Evolutionary conservation across 2,113 vertebrate genomes (phyloP).

Genomic region (Colius striatus): DNA sequence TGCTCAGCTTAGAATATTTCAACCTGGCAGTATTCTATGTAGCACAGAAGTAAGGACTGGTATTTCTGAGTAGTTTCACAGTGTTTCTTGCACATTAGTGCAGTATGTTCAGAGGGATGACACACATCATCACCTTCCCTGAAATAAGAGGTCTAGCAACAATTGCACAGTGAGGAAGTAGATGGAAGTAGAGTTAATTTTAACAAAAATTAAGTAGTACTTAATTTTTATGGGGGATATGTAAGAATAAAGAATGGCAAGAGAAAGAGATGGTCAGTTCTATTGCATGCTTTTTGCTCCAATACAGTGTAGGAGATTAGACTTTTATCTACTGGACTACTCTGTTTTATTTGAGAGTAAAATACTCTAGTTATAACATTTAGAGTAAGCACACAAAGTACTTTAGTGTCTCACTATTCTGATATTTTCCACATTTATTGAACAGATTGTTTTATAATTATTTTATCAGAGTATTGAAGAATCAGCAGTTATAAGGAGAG

Average conservation of each 20-base stretch:
- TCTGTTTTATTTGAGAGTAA: neutral
- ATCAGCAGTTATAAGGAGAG: neutral
- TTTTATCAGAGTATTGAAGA: neutral
- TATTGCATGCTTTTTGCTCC: neutral
- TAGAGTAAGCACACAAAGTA: neutral
- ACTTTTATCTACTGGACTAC: neutral
- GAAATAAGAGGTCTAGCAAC: neutral
- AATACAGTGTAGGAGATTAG: neutral
- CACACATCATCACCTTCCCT: too few relatives aligned
- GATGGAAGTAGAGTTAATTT: too few relatives aligned
- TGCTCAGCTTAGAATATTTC: neutral
- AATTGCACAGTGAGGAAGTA: neutral
- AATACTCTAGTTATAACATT: neutral
- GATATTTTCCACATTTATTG: neutral
- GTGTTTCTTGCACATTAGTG: neutral
- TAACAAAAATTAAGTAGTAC: too few relatives aligned
- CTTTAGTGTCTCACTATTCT: neutral
- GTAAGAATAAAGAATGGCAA: neutral
- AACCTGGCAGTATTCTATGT: neutral
- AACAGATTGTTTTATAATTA: neutral
- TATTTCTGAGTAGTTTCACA: neutral
- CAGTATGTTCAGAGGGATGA: fast-evolving
- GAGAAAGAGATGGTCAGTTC: neutral
- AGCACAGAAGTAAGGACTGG: neutral
- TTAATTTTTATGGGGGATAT: neutral